Base-by-base conservation (phyloP, 2,888 invertebrate species). In the Drosophila lacicola region DNA sequence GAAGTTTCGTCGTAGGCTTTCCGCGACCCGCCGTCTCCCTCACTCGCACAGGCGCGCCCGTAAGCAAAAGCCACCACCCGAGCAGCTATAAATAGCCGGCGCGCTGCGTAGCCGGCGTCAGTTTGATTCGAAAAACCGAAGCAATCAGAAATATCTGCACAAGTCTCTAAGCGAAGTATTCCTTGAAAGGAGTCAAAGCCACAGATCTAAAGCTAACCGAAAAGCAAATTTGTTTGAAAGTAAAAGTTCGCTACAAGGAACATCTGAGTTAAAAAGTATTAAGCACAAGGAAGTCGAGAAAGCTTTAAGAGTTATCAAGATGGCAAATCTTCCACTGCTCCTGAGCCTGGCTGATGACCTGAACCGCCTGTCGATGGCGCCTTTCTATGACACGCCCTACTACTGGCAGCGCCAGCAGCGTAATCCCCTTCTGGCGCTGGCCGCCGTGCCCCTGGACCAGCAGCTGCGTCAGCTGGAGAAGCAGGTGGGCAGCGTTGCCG, bases 321-420 rank as follows among this genome's bases (percentile, higher is more conserved):
- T 90, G 90, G 69, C 90, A 39, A 74, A 65, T 45, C 72, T 89
- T 49, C 90, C 90, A 70, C 21, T 89, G 4, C 37, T 90, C 4
- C 41, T 90, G 56, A 83, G 78, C 54, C 74, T 90, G 19, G 78
- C 82, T 29, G 85, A 89, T 21, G 90, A 90, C 13, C 58, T 90
- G 37, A 69, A 78, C 39, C 79, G 77, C 11, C 45, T 90, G n/a
- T 78, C 85, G 1, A 42, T 89, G 74, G 63, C 74, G 42, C 88
- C 85, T 4, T 80, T 61, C 50, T 82, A 85, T 14, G 81, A 82
- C 17, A 10, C 64, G 8, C 79, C 86, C 5, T 67, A 49, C 39
- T 83, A 83, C 53, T 67, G 61, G 47, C 68, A 86, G 33, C 73
- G 78, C 9, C 73, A 68, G 3, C 63, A 61, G 1, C 73, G 81